A percentile compares a stretch with the other conserved stretches of the same genome.
Evolutionary conservation across 1,140 invertebrate genomes (phyloP).

Genomic region (Pachyrhynchus sulphureomaculatus): DNA sequence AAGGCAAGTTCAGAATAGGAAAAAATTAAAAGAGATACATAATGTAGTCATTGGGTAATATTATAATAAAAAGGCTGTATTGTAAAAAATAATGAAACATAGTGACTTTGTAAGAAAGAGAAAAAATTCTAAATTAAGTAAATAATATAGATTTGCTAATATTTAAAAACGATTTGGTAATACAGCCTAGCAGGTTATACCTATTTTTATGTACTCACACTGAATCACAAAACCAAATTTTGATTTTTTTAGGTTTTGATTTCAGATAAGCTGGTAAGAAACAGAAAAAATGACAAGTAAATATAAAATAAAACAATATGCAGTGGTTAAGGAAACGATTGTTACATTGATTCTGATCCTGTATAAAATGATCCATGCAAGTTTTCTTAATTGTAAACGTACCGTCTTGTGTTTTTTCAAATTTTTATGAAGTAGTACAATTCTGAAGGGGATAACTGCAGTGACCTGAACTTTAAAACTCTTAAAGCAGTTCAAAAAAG

Average conservation of each 20-base stretch:
- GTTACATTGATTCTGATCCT: not conserved
- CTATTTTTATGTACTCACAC: conserved; percentile 20
- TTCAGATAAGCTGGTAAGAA: not conserved
- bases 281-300: too few relatives aligned
- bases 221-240: not conserved
- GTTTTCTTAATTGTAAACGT: too few relatives aligned
- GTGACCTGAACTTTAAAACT: too few relatives aligned
- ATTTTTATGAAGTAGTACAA: too few relatives aligned
- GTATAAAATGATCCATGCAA: too few relatives aligned
- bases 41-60: not conserved
- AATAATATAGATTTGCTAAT: conserved; percentile 1
- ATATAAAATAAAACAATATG: too few relatives aligned
- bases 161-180: not conserved
- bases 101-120: not conserved
- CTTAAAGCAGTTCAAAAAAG: too few relatives aligned
- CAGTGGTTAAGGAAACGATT: too few relatives aligned
- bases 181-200: conserved; percentile 11
- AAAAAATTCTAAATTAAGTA: not conserved
- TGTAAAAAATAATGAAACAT: not conserved
- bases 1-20: conserved; percentile 44
- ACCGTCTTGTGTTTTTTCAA: too few relatives aligned
- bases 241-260: not conserved
- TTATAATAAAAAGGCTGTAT: conserved; percentile 13
- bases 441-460: too few relatives aligned
- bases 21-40: conserved; percentile 1